Percentiles rank a stretch among this genome's conserved stretches.
phyloP scores from a whole-genome alignment of 2,113 vertebrate genomes.

The Ceyx margarethae region DNA sequence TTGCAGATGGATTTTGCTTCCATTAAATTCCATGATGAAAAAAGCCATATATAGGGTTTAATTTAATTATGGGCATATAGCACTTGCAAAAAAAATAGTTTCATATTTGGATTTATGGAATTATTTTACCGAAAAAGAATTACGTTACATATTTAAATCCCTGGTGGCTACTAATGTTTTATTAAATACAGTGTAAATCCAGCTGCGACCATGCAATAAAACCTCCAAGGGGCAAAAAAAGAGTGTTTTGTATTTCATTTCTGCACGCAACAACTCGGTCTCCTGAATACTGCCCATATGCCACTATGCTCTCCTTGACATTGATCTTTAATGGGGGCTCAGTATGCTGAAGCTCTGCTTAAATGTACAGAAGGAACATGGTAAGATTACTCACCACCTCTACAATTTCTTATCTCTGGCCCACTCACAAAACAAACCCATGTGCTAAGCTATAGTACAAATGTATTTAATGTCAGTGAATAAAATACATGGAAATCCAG shows the following conservation, averaged over 20 bases:
- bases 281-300: constrained; percentile 45
- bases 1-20: constrained; percentile 34
- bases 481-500: constrained; percentile 57
- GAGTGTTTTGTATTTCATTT: constrained; percentile 69
- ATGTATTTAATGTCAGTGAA: constrained; percentile 34
- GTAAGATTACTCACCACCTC: not conserved
- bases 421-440: constrained; percentile 47
- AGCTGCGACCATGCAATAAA: constrained; percentile 79
- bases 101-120: constrained; percentile 83
- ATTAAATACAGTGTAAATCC: constrained; percentile 81
- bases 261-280: constrained; percentile 2
- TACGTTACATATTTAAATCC: constrained; percentile 80
- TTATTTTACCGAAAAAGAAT: constrained; percentile 80
- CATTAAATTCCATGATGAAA: constrained; percentile 14
- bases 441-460: constrained; percentile 2
- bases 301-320: constrained; percentile 22
- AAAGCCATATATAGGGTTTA: constrained; percentile 45
- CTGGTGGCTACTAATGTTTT: constrained; percentile 79
- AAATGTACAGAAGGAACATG: not conserved
- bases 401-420: constrained; percentile 45
- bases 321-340: not conserved
- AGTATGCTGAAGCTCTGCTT: not conserved
- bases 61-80: constrained; percentile 70
- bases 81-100: constrained; percentile 37
- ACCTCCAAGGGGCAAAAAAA: constrained; percentile 64